These are phyloP conservation scores for Mustela lutreola DNA, from an alignment of 2,113 vertebrate species.

Conservation along the genomic window DNA sequence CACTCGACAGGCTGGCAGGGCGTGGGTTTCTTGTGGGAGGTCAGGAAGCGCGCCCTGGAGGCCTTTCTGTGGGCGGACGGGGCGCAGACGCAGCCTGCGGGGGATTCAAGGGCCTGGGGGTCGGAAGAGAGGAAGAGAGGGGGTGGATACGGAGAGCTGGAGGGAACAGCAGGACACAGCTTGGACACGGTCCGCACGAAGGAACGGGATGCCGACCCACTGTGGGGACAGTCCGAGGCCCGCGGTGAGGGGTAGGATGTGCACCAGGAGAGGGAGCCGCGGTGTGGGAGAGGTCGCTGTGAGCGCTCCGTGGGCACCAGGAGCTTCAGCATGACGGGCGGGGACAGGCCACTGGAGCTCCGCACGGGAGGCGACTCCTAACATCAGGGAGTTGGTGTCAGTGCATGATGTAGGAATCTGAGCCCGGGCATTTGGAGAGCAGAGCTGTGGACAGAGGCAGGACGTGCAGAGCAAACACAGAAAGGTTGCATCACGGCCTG, in stretches of 20 bases:
- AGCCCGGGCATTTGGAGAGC: no score
- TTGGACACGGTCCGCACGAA: not conserved
- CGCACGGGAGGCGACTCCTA: not conserved
- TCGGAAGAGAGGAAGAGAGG: not conserved
- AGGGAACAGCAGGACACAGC: no score
- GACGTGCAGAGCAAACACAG: not conserved
- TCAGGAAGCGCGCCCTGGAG: no score
- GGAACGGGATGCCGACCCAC: not conserved
- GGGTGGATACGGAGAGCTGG: not conserved
- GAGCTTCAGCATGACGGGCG: accelerated
- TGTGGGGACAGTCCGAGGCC: accelerated
- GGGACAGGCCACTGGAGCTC: accelerated
- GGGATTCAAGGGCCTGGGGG: no score
- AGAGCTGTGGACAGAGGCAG: not conserved
- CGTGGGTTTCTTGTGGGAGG: accelerated
- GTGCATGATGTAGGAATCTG: accelerated
- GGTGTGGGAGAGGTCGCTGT: accelerated
- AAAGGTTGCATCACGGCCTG: accelerated
- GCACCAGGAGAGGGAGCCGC: not conserved
- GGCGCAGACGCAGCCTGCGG: accelerated
- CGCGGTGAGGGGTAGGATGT: accelerated
- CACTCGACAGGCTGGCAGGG: not conserved
- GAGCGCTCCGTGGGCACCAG: accelerated
- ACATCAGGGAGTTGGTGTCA: accelerated
- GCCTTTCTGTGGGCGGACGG: not conserved